These are phyloP conservation scores for Microcebus murinus DNA, from an alignment of 2,113 vertebrate species.

Conservation along the genomic window DNA sequence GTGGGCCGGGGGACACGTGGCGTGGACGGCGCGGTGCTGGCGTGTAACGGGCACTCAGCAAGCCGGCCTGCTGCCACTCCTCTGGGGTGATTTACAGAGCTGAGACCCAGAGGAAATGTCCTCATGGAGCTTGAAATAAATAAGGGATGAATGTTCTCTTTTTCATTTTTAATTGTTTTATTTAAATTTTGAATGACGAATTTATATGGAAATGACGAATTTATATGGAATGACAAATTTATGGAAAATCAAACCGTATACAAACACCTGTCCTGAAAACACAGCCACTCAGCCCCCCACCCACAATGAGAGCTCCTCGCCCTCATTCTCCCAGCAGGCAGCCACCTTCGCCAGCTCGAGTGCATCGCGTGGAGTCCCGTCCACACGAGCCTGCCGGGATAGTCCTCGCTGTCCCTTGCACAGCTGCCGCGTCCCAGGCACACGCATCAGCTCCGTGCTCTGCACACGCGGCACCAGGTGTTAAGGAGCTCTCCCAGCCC, in stretches of 20 bases:
- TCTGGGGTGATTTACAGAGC: neutral
- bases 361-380: neutral
- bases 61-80: accelerated
- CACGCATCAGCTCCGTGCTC: neutral
- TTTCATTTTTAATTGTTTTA: neutral
- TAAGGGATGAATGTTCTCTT: neutral
- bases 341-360: neutral
- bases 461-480: too few relatives aligned
- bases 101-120: neutral
- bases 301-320: neutral
- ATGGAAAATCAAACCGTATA: neutral
- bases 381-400: neutral
- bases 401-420: neutral
- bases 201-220: neutral
- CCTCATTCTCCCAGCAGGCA: neutral
- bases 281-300: neutral
- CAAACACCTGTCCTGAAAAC: neutral
- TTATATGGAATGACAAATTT: neutral
- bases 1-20: neutral
- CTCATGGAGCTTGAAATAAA: neutral
- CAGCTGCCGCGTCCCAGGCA: neutral
- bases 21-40: too few relatives aligned
- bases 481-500: neutral
- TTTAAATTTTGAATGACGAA: neutral
- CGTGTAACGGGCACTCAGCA: neutral